Percentiles rank a stretch among this genome's conserved stretches.
These are phyloP conservation scores for Microctonus hyperodae DNA, from an alignment of 2,888 invertebrate genomes.

Conservation along the genomic window DNA sequence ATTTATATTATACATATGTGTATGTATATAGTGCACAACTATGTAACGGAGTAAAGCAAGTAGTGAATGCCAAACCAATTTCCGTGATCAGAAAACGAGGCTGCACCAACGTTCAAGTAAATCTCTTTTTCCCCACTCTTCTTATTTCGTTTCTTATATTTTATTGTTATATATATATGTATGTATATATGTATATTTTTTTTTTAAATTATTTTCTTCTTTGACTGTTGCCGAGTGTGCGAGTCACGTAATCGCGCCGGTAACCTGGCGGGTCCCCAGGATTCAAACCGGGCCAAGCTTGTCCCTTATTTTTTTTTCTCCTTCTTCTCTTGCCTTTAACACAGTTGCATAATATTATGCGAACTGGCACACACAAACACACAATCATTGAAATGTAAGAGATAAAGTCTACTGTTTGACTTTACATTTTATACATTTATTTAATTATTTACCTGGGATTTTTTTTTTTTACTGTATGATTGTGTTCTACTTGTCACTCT, in stretches of 20 bases:
- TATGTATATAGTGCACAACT: slow-evolving; percentile 25
- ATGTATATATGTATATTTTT: not conserved
- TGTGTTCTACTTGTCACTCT: not conserved
- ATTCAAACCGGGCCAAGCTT: slow-evolving; percentile 31
- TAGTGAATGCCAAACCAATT: slow-evolving; percentile 23
- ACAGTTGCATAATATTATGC: slow-evolving; percentile 54
- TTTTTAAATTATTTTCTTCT: slow-evolving; percentile 5
- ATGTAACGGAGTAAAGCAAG: slow-evolving; percentile 24
- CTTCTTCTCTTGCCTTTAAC: slow-evolving; percentile 42
- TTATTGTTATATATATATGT: not conserved
- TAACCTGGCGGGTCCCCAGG: slow-evolving; percentile 30
- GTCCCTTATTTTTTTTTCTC: slow-evolving; percentile 26
- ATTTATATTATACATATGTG: no score
- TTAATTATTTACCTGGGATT: not conserved
- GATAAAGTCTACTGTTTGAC: slow-evolving; percentile 3
- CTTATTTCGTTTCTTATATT: not conserved
- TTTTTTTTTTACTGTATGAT: slow-evolving; percentile 5
- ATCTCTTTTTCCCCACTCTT: slow-evolving; percentile 3
- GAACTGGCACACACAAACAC: slow-evolving; percentile 40
- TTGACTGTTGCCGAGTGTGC: slow-evolving; percentile 21
- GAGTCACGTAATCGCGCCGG: slow-evolving; percentile 44
- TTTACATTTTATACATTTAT: not conserved
- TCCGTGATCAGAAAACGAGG: slow-evolving; percentile 25
- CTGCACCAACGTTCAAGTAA: slow-evolving; percentile 16
- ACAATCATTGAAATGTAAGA: slow-evolving; percentile 16